These are phyloP conservation scores for Boulengeromyrus knoepffleri DNA, from an alignment of 2,113 vertebrate genomes.

Conservation along the genomic window DNA sequence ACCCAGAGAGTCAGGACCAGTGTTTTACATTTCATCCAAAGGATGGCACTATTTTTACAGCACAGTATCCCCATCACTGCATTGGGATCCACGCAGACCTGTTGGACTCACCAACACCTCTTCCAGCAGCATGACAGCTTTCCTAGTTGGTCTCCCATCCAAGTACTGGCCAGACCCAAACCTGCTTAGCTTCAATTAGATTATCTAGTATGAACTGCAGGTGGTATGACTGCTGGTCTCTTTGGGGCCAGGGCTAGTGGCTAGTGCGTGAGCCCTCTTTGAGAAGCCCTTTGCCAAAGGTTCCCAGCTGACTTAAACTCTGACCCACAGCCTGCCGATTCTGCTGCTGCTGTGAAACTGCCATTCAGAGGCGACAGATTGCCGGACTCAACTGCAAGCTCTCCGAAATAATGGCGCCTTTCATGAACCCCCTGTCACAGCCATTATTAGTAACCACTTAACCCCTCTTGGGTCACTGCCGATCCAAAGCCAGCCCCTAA, in stretches of 20 bases:
- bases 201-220: too few relatives aligned
- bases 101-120: too few relatives aligned
- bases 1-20: too few relatives aligned
- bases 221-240: not conserved
- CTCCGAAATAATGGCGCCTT: not conserved
- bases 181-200: too few relatives aligned
- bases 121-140: too few relatives aligned
- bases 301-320: not conserved
- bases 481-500: not conserved
- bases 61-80: too few relatives aligned
- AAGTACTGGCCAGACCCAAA: too few relatives aligned
- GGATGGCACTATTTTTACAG: too few relatives aligned
- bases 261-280: not conserved
- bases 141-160: too few relatives aligned
- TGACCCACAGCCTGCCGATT: not conserved
- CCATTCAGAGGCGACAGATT: not conserved
- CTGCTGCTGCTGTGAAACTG: not conserved
- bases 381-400: not conserved
- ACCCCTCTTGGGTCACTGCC: not conserved
- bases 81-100: too few relatives aligned
- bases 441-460: not conserved
- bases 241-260: not conserved
- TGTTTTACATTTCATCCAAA: too few relatives aligned
- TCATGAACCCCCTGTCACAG: not conserved
- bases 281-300: not conserved